These are phyloP conservation scores for Hylomyscus alleni DNA, from an alignment of 2,797 vertebrate species.

Conservation along the genomic window DNA sequence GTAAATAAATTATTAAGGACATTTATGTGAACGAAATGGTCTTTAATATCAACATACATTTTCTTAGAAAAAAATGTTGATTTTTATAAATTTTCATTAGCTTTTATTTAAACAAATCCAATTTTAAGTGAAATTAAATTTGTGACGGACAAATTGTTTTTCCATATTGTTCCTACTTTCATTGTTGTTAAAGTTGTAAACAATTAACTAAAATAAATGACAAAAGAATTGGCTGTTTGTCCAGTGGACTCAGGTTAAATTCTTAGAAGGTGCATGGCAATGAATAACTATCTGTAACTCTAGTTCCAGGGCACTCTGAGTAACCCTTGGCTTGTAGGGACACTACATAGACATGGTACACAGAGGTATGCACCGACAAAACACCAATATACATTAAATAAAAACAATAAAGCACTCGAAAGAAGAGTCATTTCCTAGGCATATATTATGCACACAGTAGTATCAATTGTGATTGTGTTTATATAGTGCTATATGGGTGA, in stretches of 20 bases:
- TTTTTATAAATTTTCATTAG: not conserved
- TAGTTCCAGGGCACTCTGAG: not conserved
- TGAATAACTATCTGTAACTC: not conserved
- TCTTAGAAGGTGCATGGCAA: not conserved
- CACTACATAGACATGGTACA: not conserved
- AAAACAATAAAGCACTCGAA: not conserved
- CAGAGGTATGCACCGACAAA: not conserved
- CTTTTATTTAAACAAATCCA: not conserved
- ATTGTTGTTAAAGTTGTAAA: conserved; percentile 31
- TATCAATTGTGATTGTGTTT: conserved; percentile 9
- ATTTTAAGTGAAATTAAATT: conserved; percentile 18
- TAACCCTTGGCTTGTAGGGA: not conserved
- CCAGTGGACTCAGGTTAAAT: not conserved
- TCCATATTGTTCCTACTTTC: not conserved
- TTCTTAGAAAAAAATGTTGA: not conserved
- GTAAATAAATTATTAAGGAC: not conserved
- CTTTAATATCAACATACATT: not conserved
- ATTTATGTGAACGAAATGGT: conserved; percentile 5
- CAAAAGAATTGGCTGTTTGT: not conserved
- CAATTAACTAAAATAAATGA: not conserved
- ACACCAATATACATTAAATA: not conserved
- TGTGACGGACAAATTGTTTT: not conserved
- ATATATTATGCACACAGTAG: not conserved
- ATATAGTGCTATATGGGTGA: not conserved
- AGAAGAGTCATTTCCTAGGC: not conserved